Evolutionary conservation across 2,113 vertebrate genomes (phyloP).

Genomic region (Colius striatus): DNA sequence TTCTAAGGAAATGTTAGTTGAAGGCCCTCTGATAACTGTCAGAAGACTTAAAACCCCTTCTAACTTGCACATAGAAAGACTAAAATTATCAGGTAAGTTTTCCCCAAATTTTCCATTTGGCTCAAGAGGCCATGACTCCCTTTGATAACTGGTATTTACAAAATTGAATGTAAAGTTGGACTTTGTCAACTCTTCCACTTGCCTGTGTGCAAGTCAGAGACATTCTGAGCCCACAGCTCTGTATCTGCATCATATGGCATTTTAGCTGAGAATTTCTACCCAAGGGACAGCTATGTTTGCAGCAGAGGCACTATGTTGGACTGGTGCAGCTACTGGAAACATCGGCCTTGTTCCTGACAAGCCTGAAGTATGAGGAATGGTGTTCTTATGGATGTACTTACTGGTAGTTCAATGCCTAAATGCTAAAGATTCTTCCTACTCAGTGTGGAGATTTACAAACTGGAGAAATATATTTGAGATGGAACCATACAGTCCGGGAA

Average conservation of each 20-base stretch:
- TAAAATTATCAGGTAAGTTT: not conserved
- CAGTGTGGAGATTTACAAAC: not conserved
- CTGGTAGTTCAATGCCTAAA: accelerated
- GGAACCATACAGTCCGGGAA: not conserved
- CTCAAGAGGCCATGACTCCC: not conserved
- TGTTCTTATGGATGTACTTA: not conserved
- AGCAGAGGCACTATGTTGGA: not conserved
- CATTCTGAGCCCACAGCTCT: not conserved
- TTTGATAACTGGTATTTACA: not conserved
- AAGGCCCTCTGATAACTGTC: not conserved
- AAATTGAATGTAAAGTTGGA: not conserved
- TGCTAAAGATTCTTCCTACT: not conserved
- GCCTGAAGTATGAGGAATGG: not conserved
- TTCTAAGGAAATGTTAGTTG: not conserved
- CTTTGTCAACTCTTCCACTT: not conserved
- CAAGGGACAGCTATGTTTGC: too few relatives aligned
- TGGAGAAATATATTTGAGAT: not conserved
- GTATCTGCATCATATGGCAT: not conserved
- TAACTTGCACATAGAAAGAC: not conserved
- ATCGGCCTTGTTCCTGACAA: not conserved
- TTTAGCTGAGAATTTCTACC: not conserved
- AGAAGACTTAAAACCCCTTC: not conserved
- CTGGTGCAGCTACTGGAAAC: not conserved
- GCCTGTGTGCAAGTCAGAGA: not conserved
- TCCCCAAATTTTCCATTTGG: not conserved